Base-by-base conservation (phyloP, 2,113 vertebrate genomes). In the Mungos mungo region DNA sequence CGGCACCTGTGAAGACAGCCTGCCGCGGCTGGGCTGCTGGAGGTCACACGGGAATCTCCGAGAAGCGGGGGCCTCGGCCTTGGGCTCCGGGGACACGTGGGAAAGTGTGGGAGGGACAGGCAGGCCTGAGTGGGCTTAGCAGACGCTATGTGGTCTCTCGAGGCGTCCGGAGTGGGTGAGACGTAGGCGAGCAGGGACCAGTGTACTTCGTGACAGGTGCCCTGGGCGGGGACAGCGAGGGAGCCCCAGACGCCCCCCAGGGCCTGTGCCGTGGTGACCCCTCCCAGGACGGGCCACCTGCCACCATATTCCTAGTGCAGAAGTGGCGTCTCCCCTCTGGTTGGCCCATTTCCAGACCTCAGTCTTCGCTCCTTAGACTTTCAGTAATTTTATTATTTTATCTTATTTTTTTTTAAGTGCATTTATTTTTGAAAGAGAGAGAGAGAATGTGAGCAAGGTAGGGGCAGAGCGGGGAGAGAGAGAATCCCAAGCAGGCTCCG, bases 271-370 rank as follows among this genome's bases (percentile, higher is more conserved):
- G 38, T 50, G 74, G 45, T 45, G 19, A 65, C 16, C 0, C 7
- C 19, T 45, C 1, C 38, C 6, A 5, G 38, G 41, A 31, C 12
- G 0, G 3, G 60, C 45, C 54, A 0, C 31, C 21, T 0, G 11
- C 35, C 29, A 13, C 21, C 47, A 12, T 0, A 1, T 5, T 52
- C 31, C 66, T 76, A 18, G 21, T 13, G 5, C 18, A 1, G 11
- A n/a, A 7, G 29, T 19, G 27, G 7, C 1, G 0, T 38, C 54
- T 47, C 14, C 9, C 33, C 16, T 10, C 3, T 5, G 10, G 10
- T 57, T 38, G 5, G 47, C n/a, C 14, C 38, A 5, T 57, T 88
- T 72, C 52, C 23, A 29, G 57, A 77, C 7, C 35, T 45, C 12
- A 1, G 15, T 4, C 41, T 47, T 84, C 5, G 27, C 35, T 50